These are phyloP conservation scores for Sebastes paucispinis DNA, from an alignment of 2,797 vertebrate species.

Conservation along the genomic window DNA sequence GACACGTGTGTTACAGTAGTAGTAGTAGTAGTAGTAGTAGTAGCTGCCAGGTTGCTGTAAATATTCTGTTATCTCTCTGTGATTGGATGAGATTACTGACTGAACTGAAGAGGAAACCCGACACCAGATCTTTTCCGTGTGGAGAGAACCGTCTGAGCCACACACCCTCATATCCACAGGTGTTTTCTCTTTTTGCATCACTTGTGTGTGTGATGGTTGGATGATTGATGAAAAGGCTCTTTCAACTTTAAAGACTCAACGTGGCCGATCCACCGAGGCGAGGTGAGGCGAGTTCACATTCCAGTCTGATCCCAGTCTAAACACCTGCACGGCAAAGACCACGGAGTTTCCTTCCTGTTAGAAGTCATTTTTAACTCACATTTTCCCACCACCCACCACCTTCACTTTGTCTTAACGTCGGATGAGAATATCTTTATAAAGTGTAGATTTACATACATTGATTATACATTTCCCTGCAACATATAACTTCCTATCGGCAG, in stretches of 20 bases:
- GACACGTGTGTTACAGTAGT: too few species aligned
- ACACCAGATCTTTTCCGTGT: neutral
- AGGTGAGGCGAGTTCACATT: slow-evolving; percentile 68
- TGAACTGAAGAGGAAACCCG: neutral
- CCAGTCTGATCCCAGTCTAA: slow-evolving; percentile 74
- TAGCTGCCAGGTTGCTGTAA: neutral
- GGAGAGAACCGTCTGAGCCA: neutral
- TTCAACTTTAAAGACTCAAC: slow-evolving; percentile 50
- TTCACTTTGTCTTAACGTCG: neutral
- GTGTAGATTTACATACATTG: neutral
- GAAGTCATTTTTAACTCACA: slow-evolving; percentile 12
- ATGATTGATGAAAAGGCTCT: slow-evolving; percentile 59
- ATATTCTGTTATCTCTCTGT: neutral
- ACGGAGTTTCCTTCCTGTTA: slow-evolving; percentile 57
- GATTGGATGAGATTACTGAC: neutral
- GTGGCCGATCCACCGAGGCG: slow-evolving; percentile 22
- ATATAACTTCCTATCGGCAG: neutral
- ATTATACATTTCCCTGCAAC: neutral
- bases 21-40: too few species aligned
- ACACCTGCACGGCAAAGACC: slow-evolving; percentile 69
- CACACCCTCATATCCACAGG: slow-evolving; percentile 49
- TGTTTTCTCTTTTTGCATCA: slow-evolving; percentile 31
- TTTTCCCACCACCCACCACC: neutral
- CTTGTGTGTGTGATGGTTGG: neutral
- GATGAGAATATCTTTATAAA: neutral